Conservation (phyloP, 2,888 invertebrate species). For the Dryococelus australis region DNA sequence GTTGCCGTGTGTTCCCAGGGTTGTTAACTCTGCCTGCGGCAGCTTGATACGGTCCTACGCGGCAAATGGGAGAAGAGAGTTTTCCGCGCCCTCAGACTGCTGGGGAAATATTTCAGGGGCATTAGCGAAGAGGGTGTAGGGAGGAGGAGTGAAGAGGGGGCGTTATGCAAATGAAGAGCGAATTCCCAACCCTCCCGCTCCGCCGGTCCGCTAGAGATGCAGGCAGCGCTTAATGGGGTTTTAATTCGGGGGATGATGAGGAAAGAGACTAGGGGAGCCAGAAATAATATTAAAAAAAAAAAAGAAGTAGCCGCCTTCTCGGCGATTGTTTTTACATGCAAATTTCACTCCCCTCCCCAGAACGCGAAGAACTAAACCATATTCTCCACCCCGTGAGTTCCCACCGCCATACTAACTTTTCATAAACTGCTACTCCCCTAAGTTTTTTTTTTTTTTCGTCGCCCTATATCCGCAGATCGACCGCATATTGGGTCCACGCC, state of each 20-base stretch:
- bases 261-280: not conserved
- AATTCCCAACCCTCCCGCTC: not conserved
- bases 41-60: too few species aligned
- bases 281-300: not conserved
- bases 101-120: not conserved
- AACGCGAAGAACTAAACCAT: not conserved
- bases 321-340: slow-evolving; percentile 16
- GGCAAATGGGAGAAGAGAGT: not conserved
- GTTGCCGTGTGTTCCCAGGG: too few species aligned
- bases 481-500: too few species aligned
- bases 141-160: not conserved
- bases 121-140: not conserved
- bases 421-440: not conserved
- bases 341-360: not conserved
- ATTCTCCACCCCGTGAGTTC: not conserved
- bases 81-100: not conserved
- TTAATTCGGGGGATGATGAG: slow-evolving; percentile 9
- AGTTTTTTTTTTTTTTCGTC: too few species aligned
- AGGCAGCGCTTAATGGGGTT: not conserved
- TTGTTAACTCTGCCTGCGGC: too few species aligned
- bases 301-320: not conserved
- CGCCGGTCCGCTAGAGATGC: too few species aligned
- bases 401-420: not conserved
- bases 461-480: too few species aligned
- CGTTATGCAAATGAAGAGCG: slow-evolving; percentile 5